Evolutionary conservation across 2,888 invertebrate genomes (phyloP).

Genomic region (Drosophila meridionalis): DNA sequence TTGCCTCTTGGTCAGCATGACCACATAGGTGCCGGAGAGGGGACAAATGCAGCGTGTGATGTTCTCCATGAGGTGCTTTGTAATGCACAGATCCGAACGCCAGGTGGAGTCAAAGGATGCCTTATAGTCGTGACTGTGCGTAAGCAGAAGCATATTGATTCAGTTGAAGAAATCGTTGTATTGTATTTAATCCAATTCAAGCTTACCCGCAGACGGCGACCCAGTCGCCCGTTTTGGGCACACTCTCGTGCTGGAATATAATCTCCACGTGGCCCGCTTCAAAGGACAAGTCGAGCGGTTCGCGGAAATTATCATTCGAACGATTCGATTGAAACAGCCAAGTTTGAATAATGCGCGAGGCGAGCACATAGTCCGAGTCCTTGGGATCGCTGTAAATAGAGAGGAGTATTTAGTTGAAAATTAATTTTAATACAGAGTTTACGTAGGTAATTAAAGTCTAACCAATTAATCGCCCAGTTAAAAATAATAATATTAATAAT

Average conservation of each 20-base stretch:
- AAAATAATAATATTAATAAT: too few relatives aligned
- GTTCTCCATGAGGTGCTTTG: conserved; percentile 85
- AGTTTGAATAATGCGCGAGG: conserved; percentile 85
- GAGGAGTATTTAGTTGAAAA: neutral
- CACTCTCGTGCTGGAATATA: conserved; percentile 84
- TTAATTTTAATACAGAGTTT: neutral
- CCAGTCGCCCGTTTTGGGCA: conserved; percentile 83
- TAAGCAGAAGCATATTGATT: too few relatives aligned
- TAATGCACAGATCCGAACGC: conserved; percentile 88
- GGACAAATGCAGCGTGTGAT: conserved; percentile 88
- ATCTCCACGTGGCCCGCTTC: conserved; percentile 85
- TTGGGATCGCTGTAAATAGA: conserved; percentile 76
- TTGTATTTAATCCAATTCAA: neutral
- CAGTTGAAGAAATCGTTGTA: neutral
- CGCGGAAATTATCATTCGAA: conserved; percentile 83
- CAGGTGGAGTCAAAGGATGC: conserved; percentile 87
- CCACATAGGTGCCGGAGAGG: conserved; percentile 88
- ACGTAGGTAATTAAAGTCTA: neutral
- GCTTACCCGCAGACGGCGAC: conserved; percentile 85
- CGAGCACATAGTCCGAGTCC: conserved; percentile 84
- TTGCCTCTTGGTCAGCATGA: conserved; percentile 87
- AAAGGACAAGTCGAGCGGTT: conserved; percentile 83
- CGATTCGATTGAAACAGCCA: conserved; percentile 85
- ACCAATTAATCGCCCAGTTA: neutral
- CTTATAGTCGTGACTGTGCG: conserved; percentile 83